These are phyloP conservation scores for Psephotus haematonotus DNA, from an alignment of 2,113 vertebrate species.

Conservation along the genomic window DNA sequence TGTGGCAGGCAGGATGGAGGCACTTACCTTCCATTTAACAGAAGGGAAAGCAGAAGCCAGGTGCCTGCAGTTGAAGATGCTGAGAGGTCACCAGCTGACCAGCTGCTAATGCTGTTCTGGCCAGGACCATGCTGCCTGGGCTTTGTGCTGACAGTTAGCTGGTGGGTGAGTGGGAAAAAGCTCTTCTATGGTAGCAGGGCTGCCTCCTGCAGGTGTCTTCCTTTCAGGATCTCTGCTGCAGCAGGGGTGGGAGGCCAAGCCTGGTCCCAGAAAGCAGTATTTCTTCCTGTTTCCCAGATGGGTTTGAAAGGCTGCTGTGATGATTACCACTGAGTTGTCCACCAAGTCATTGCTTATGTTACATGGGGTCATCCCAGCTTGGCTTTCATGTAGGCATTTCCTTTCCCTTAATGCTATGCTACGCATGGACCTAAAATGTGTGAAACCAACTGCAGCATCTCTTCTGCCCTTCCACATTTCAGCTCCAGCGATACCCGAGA, in stretches of 20 bases:
- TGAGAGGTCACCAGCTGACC: neutral
- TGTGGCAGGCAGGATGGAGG: neutral
- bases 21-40: neutral
- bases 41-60: neutral
- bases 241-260: neutral
- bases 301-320: neutral
- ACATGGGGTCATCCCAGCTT: neutral
- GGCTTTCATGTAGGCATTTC: rapidly evolving
- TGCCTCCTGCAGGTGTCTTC: rapidly evolving
- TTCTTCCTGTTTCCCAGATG: neutral
- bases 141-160: neutral
- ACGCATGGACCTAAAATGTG: rapidly evolving
- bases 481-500: neutral
- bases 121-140: rapidly evolving
- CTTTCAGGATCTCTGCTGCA: neutral
- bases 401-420: neutral
- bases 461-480: neutral
- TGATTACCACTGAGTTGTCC: neutral
- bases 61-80: neutral
- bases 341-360: neutral
- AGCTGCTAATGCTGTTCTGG: neutral
- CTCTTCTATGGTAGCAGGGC: neutral
- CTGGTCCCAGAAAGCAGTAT: neutral
- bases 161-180: neutral
- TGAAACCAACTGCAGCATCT: neutral